Percentiles rank a stretch among this genome's conserved stretches.
These are phyloP conservation scores for Tinea pellionella DNA, from an alignment of 2,888 invertebrate genomes.

Conservation along the genomic window DNA sequence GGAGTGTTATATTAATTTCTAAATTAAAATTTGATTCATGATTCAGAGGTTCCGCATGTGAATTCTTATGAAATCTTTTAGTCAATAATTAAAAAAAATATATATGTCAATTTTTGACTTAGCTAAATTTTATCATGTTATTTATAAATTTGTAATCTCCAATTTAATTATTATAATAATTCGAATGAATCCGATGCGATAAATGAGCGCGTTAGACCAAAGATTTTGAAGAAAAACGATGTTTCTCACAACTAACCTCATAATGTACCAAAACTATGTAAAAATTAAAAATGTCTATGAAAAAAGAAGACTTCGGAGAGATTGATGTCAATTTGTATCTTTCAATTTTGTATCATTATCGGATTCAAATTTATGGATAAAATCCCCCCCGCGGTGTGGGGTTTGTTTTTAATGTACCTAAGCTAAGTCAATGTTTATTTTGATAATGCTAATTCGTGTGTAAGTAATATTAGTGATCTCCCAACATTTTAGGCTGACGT, in stretches of 20 bases:
- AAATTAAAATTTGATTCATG: conserved; percentile 22
- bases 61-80: conserved; percentile 68
- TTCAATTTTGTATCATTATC: background rate
- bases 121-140: conserved; percentile 68
- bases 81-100: conserved; percentile 51
- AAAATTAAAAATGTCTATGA: conserved; percentile 17
- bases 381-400: background rate
- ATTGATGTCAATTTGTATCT: conserved; percentile 1
- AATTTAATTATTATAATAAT: conserved; percentile 26
- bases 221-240: conserved; percentile 37
- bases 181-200: conserved; percentile 23
- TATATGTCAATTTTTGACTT: conserved; percentile 68
- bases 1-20: conserved; percentile 45
- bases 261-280: conserved; percentile 63
- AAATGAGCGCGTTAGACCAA: conserved; percentile 58
- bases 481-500: conserved; percentile 49
- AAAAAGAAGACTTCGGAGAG: background rate
- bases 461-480: conserved; percentile 68
- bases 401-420: conserved; percentile 35
- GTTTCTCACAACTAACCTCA: conserved; percentile 58
- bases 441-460: conserved; percentile 62
- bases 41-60: conserved; percentile 52
- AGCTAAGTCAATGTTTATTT: conserved; percentile 69
- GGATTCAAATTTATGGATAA: background rate
- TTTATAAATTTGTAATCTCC: conserved; percentile 34